These are phyloP conservation scores for Theretra japonica DNA, from an alignment of 2,888 invertebrate genomes.

Conservation along the genomic window DNA sequence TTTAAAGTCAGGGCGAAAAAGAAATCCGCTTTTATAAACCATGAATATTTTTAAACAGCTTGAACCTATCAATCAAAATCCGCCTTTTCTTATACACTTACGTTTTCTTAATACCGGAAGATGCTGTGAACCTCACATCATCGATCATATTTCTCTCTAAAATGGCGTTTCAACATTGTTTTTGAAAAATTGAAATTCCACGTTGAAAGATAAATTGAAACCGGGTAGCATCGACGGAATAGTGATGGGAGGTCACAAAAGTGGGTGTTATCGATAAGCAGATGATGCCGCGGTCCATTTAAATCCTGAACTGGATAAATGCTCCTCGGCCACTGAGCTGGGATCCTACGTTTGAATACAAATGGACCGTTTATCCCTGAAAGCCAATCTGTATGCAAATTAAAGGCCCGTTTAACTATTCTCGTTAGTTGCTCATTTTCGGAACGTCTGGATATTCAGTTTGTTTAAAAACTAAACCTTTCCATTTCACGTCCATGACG, in stretches of 20 bases:
- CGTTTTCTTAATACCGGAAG: background rate
- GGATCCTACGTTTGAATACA: slow-evolving; percentile 81
- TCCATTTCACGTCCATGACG: slow-evolving; percentile 25
- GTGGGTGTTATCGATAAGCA: slow-evolving; percentile 60
- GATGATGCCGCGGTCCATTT: slow-evolving; percentile 66
- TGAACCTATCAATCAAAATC: background rate
- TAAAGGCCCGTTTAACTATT: slow-evolving; percentile 81
- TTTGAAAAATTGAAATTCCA: background rate
- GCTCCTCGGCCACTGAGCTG: slow-evolving; percentile 74
- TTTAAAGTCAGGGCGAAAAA: background rate
- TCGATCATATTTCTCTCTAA: slow-evolving; percentile 10
- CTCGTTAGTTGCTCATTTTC: slow-evolving; percentile 85
- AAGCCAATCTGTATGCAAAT: slow-evolving; percentile 85
- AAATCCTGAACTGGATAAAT: slow-evolving; percentile 81
- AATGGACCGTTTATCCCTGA: slow-evolving; percentile 83
- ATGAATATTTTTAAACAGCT: background rate
- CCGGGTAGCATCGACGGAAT: background rate
- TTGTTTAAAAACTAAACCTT: slow-evolving; percentile 58
- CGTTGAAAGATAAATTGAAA: background rate
- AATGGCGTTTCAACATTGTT: slow-evolving; percentile 1
- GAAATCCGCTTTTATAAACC: background rate
- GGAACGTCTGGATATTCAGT: slow-evolving; percentile 74
- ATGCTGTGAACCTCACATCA: background rate
- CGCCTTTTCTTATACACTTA: background rate
- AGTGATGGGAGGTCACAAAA: slow-evolving; percentile 25